phyloP scores from a whole-genome alignment of 1,140 invertebrate genomes.

The Spodoptera frugiperda region DNA sequence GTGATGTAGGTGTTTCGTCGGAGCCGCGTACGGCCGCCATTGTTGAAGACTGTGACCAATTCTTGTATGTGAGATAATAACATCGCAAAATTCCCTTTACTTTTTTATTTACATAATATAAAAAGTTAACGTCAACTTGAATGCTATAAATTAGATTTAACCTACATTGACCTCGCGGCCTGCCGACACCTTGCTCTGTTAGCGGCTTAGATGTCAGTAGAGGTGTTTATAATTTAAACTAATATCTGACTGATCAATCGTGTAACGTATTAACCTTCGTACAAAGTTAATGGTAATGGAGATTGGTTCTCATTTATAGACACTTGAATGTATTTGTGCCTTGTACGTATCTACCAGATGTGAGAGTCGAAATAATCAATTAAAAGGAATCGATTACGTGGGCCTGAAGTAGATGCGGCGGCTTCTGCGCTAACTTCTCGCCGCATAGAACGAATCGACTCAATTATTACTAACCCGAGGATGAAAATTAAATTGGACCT shows the following conservation, averaged over 20 bases:
- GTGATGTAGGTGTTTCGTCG: constrained; percentile 65
- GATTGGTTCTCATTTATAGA: constrained; percentile 44
- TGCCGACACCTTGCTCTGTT: background rate
- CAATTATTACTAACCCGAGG: constrained; percentile 77
- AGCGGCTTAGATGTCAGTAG: background rate
- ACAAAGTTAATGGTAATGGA: constrained; percentile 41
- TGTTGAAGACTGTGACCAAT: constrained; percentile 77
- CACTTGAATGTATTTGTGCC: constrained; percentile 34
- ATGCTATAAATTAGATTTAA: constrained; percentile 8
- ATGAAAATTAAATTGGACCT: constrained; percentile 81
- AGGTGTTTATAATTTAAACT: constrained; percentile 36
- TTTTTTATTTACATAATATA: constrained; percentile 48
- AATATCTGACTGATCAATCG: background rate
- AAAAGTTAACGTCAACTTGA: constrained; percentile 3
- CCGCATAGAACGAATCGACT: constrained; percentile 78
- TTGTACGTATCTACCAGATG: constrained; percentile 51
- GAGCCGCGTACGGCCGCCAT: constrained; percentile 52
- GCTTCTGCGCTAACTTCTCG: constrained; percentile 64
- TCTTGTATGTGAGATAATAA: constrained; percentile 68
- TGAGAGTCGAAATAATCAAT: constrained; percentile 67
- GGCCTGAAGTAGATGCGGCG: constrained; percentile 54
- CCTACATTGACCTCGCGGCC: constrained; percentile 1
- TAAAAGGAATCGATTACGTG: constrained; percentile 71
- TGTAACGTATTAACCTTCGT: constrained; percentile 17
- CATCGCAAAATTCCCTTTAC: constrained; percentile 65